Conservation (phyloP, 2,888 invertebrate species). For the Drosophila tripunctata region DNA sequence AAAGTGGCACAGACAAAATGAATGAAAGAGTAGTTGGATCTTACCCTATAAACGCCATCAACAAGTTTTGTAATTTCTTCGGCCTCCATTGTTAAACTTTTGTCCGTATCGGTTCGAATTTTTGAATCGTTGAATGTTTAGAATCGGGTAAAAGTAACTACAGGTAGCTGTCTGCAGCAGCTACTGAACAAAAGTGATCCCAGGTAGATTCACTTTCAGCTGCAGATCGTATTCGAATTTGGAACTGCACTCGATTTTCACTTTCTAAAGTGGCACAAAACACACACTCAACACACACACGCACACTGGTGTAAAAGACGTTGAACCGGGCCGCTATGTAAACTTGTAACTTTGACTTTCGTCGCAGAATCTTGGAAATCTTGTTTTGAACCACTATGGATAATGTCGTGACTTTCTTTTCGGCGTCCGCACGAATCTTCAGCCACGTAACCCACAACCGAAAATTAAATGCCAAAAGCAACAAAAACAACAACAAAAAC, state of each 20-base stretch:
- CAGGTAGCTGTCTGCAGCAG: slow-evolving; percentile 35
- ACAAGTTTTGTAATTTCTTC: slow-evolving; percentile 95
- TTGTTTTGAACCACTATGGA: slow-evolving; percentile 60
- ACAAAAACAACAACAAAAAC: too few relatives aligned
- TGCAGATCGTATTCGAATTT: slow-evolving; percentile 47
- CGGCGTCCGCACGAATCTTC: slow-evolving; percentile 49
- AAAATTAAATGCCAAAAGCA: slow-evolving; percentile 67
- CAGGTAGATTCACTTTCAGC: slow-evolving; percentile 71
- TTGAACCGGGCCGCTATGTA: slow-evolving; percentile 68
- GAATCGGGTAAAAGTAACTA: not conserved
- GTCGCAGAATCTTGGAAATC: slow-evolving; percentile 79
- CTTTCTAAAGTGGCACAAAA: slow-evolving; percentile 75
- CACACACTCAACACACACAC: slow-evolving; percentile 14
- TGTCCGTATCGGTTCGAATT: slow-evolving; percentile 24
- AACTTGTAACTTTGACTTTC: slow-evolving; percentile 78
- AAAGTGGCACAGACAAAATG: slow-evolving; percentile 28
- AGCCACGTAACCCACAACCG: slow-evolving; percentile 69
- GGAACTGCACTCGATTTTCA: slow-evolving; percentile 73
- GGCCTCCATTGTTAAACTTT: slow-evolving; percentile 86
- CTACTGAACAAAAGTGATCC: slow-evolving; percentile 29
- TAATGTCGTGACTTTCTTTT: slow-evolving; percentile 77
- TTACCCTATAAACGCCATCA: slow-evolving; percentile 95
- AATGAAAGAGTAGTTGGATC: slow-evolving; percentile 18
- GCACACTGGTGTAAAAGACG: slow-evolving; percentile 34
- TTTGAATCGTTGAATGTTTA: slow-evolving; percentile 16